Conservation (phyloP, 37 sponge, comb jelly and placozoan species). For the Amphimedon queenslandica region DNA sequence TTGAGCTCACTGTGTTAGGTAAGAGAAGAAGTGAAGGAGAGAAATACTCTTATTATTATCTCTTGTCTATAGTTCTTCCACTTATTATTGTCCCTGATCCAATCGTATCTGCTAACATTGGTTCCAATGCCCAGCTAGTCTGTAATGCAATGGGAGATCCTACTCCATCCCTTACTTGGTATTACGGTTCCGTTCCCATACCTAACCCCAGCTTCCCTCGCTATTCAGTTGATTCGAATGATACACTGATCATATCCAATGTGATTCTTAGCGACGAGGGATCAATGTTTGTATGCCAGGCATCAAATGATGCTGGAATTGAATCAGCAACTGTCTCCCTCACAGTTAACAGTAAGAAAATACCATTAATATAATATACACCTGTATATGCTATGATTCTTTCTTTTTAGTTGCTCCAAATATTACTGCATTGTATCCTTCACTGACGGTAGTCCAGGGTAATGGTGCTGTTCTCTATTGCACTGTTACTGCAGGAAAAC, state of each 20-base stretch:
- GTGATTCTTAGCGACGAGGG: conserved; percentile 28
- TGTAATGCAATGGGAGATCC: conserved; percentile 39
- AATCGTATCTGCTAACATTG: not conserved
- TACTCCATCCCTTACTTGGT: conserved; percentile 36
- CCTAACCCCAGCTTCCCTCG: conserved; percentile 22
- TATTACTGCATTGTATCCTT: not conserved
- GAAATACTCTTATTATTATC: not conserved
- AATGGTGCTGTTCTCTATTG: conserved; percentile 21
- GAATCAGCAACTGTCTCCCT: conserved; percentile 26
- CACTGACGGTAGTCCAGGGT: conserved; percentile 28
- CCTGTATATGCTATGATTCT: not conserved
- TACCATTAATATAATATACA: not conserved
- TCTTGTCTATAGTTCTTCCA: not conserved
- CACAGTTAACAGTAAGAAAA: conserved; percentile 27
- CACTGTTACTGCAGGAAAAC: conserved; percentile 52
- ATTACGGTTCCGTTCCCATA: conserved; percentile 5
- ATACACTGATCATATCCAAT: conserved; percentile 33
- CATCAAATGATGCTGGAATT: conserved; percentile 36
- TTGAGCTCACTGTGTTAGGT: conserved; percentile 32
- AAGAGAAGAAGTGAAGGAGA: not conserved
- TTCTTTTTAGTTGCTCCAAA: conserved; percentile 8
- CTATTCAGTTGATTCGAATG: conserved; percentile 10
- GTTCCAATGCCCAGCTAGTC: not conserved
- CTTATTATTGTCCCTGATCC: not conserved
- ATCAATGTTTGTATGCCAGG: conserved; percentile 28